Evolutionary conservation across 2,113 vertebrate genomes (phyloP).

Genomic region (Chaetops frenatus): DNA sequence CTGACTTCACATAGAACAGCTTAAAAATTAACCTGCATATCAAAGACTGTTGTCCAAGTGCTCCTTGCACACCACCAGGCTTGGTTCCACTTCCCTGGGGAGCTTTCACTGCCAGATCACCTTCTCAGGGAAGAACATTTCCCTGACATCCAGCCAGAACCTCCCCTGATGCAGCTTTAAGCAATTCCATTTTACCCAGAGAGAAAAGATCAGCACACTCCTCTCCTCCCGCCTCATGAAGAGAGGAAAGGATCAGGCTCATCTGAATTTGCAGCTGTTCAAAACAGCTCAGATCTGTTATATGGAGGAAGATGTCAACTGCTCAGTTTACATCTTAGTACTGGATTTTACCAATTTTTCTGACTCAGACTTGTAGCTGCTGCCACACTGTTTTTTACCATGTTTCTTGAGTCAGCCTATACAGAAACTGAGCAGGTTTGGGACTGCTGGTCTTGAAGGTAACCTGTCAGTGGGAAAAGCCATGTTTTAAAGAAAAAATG

Average conservation of each 20-base stretch:
- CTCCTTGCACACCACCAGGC: background rate
- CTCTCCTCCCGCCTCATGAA: accelerated
- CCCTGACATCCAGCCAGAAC: background rate
- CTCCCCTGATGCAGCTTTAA: background rate
- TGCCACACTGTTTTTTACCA: background rate
- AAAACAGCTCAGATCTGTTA: background rate
- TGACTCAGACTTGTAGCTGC: background rate
- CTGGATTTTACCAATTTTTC: background rate
- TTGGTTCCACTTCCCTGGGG: background rate
- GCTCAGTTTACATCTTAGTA: background rate
- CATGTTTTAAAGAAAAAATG: background rate
- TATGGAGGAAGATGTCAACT: background rate
- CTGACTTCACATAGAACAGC: background rate
- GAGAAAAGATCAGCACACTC: background rate
- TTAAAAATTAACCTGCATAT: background rate
- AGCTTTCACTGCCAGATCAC: background rate
- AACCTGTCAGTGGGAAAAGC: background rate
- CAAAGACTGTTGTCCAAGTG: background rate
- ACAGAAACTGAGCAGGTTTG: background rate
- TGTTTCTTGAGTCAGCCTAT: background rate
- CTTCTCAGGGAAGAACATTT: background rate
- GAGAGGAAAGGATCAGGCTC: background rate
- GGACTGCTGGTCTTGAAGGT: background rate
- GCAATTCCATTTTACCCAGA: background rate
- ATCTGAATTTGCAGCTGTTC: background rate